Percentiles rank a stretch among this genome's conserved stretches.
These are phyloP conservation scores for Morpho helenor DNA, from an alignment of 2,888 invertebrate genomes.

Conservation along the genomic window DNA sequence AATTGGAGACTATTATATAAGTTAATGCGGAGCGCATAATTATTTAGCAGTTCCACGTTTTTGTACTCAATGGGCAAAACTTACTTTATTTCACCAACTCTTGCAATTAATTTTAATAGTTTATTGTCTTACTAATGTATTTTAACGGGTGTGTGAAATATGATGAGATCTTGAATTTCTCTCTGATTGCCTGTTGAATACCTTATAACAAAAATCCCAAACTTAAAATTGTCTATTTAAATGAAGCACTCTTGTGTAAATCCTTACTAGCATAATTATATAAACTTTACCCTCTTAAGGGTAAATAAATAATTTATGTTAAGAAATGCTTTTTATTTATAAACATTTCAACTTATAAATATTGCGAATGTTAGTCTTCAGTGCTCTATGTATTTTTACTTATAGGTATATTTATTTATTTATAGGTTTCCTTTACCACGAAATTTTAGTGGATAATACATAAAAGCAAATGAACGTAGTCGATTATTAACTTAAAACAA, in stretches of 20 bases:
- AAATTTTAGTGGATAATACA: no score
- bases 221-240: conserved; percentile 4
- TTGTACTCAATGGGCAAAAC: background rate
- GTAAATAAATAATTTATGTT: no score
- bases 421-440: no score
- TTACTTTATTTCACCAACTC: conserved; percentile 1
- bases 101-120: conserved; percentile 7
- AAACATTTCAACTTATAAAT: no score
- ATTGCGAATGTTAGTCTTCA: no score
- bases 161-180: conserved; percentile 1
- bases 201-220: background rate
- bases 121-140: conserved; percentile 7
- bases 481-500: no score
- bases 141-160: conserved; percentile 1
- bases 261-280: background rate
- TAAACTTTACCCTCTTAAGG: background rate
- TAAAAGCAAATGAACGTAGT: no score
- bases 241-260: background rate
- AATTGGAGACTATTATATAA: no score
- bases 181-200: background rate
- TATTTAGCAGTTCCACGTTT: background rate
- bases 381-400: no score
- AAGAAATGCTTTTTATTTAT: no score
- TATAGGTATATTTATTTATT: no score
- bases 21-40: no score